Percentiles rank a stretch among this genome's conserved stretches.
Evolutionary conservation across 2,113 vertebrate species (phyloP).

Genomic region (Rhabdornis inornatus): DNA sequence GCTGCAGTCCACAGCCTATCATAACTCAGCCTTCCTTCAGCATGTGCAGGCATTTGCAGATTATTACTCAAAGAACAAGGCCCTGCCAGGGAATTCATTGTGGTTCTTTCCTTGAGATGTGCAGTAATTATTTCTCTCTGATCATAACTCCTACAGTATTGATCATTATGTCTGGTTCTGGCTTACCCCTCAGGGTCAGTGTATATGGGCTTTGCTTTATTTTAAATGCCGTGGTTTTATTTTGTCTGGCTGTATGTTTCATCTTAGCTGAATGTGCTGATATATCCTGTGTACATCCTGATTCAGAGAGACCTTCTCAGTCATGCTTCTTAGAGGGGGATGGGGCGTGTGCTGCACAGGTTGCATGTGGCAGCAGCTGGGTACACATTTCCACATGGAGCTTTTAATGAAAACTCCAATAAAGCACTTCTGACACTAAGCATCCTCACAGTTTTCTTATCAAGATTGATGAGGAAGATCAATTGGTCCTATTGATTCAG

Average conservation of each 20-base stretch:
- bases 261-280: neutral
- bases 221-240: neutral
- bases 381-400: neutral
- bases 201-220: neutral
- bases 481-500: neutral
- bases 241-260: neutral
- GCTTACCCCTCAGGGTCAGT: neutral
- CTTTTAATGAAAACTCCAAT: constrained; percentile 23
- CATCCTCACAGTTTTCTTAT: neutral
- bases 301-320: neutral
- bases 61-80: constrained; percentile 32
- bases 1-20: neutral
- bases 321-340: neutral
- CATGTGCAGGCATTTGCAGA: neutral
- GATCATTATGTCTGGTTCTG: constrained; percentile 29
- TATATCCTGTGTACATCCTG: neutral
- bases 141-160: constrained; percentile 40
- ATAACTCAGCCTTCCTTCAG: neutral
- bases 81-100: neutral
- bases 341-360: fast-evolving
- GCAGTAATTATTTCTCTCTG: constrained; percentile 22
- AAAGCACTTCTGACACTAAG: neutral
- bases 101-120: constrained; percentile 17
- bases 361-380: neutral
- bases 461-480: constrained; percentile 6